Evolutionary conservation across 2,888 invertebrate genomes (phyloP), one percentile per base, ranked within the genome.

Genomic region (Drosophila fungiperda): DNA sequence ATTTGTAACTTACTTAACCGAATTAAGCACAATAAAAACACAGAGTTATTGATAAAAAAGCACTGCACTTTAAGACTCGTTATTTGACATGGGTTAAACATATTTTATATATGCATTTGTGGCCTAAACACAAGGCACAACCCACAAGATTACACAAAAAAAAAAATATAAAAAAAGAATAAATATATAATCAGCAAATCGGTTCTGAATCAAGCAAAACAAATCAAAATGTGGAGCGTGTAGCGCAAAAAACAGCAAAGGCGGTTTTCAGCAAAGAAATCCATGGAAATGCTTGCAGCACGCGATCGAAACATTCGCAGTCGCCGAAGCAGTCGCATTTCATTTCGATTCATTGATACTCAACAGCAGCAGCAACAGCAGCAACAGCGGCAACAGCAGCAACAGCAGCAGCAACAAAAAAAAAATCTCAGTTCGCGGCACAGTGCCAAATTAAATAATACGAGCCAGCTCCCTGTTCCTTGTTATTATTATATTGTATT

Each of bases 371-470:
- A 52, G 20, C 60, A 36, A 1, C n/a, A 8, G 9, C 40, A 36
- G 3, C 15, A 67, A 3, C 54, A 55, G 17, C 49, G 42, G 57
- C 68, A 17, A 7, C 55, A 53, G 20, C 45, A 42, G 26, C 36
- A 49, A 29, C 60, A 60, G 1, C 36, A 36, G 36, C 36, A 36
- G 9, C 36, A 67, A 7, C 55, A 6, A 20, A 12, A 36, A 59
- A 67, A 62, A 66, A 69, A 59, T 60, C 68, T 4, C 60, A 42
- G 23, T 12, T 35, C 20, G 45, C 45, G 69, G 70, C 79, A 70
- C 83, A 82, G 87, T 85, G 81, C 83, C 82, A 87, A 88, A 87
- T 87, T 88, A 87, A 87, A 90, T 90, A 89, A 87, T 88, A 83
- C 74, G 80, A 83, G 64, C 26, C 55, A 36, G 36, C 66, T 71